Conservation (phyloP, 1,140 invertebrate species). For the Amphibalanus amphitrite region DNA sequence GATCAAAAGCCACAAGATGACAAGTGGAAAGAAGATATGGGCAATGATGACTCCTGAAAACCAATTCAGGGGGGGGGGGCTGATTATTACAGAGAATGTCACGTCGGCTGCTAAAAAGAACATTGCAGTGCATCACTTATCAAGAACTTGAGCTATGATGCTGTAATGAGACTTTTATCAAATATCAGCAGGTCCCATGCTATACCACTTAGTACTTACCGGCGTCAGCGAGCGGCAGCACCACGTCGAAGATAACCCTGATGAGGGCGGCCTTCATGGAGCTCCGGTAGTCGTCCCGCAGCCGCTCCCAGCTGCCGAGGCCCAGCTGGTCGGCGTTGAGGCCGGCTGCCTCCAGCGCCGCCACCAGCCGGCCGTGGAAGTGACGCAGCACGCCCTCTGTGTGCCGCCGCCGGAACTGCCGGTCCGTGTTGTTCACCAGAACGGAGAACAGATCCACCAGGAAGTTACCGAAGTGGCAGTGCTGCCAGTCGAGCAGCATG, state of each 20-base stretch:
- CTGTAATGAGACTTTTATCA: too few relatives aligned
- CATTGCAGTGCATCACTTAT: too few relatives aligned
- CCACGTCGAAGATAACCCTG: neutral
- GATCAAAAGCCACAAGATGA: too few relatives aligned
- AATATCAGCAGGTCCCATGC: too few relatives aligned
- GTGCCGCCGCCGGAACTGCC: neutral
- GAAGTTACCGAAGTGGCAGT: neutral
- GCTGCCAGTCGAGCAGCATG: conserved; percentile 3
- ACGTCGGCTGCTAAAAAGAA: too few relatives aligned
- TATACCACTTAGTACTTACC: neutral
- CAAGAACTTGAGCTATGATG: too few relatives aligned
- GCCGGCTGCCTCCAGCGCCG: neutral
- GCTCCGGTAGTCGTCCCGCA: neutral
- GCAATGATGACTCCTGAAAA: too few relatives aligned
- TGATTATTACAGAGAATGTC: too few relatives aligned
- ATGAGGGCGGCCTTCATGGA: neutral
- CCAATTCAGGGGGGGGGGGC: too few relatives aligned
- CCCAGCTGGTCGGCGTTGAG: neutral
- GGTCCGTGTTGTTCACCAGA: conserved; percentile 4
- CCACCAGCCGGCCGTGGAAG: neutral
- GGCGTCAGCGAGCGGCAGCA: neutral
- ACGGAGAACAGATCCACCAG: conserved; percentile 4
- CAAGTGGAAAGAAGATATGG: too few relatives aligned
- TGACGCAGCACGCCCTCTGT: neutral
- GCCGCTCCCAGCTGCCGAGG: neutral